Evolutionary conservation across 2,888 invertebrate genomes (phyloP).

Genomic region (Eupithecia tripunctaria): DNA sequence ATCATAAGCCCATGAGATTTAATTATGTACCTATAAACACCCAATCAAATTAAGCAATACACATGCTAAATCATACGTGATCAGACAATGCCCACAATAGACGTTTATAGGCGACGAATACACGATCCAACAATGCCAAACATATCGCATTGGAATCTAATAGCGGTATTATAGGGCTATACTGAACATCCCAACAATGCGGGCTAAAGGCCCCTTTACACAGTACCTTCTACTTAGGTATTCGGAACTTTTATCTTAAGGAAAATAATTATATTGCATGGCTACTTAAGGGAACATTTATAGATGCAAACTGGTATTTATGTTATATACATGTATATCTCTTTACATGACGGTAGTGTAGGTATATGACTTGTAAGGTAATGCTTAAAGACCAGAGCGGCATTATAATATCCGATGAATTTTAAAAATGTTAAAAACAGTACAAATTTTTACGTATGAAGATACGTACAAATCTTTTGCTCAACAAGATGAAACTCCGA

Average conservation of each 20-base stretch:
- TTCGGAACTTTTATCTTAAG: neutral
- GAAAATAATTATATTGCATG: neutral
- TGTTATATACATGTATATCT: no score
- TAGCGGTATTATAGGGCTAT: slow-evolving; percentile 38
- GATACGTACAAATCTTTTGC: no score
- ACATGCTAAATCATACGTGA: neutral
- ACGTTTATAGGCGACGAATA: slow-evolving; percentile 4
- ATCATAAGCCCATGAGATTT: neutral
- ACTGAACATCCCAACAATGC: slow-evolving; percentile 73
- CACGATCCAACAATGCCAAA: slow-evolving; percentile 13
- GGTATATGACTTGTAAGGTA: no score
- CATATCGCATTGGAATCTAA: slow-evolving; percentile 26
- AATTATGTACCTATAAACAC: neutral
- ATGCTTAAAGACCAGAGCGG: no score
- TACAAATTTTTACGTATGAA: no score
- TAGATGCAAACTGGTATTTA: no score
- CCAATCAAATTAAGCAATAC: neutral
- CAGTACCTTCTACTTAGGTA: neutral
- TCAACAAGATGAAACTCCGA: no score
- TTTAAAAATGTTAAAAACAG: no score
- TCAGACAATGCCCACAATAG: neutral
- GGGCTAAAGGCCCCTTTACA: slow-evolving; percentile 55
- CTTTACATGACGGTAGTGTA: no score
- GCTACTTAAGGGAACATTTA: no score
- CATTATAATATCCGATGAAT: no score